Base-by-base conservation (phyloP, 2,113 vertebrate species). In the Cochlearius cochlearius region DNA sequence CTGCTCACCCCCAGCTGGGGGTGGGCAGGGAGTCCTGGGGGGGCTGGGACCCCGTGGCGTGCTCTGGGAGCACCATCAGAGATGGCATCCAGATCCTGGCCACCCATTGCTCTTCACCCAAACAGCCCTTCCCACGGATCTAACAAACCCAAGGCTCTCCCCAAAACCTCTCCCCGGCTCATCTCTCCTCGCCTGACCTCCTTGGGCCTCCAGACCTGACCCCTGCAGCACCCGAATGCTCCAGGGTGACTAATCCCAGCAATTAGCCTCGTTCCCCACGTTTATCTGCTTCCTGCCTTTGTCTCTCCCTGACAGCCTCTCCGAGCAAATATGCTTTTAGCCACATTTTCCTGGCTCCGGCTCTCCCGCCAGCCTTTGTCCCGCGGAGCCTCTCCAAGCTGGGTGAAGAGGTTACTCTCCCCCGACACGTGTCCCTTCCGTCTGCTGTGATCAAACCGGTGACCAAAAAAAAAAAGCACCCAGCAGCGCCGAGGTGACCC, bases 221-320 rank as follows among this genome's bases (percentile, higher is more conserved):
- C 94, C 75, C 81, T 59, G 47, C 22, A 39, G 69, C 78, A 50
- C 58, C 87, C 3, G 4, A 52, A 53, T 11, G 79, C 86, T 86
- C 13, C 7, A 2, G 63, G 84, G 86, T 83, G 86, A 41, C 36
- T 83, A 92, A 96, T 94, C 83, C 89, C 83, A 88, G 79, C 89
- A 96, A 95, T 95, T 69, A 88, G 38, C 92, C 86, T 27, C 29
- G 5, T 83, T 96, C 63, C 52, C 83, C 23, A 30, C 55, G 1
- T 84, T 91, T 69, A 69, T 77, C 91, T 10, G 4, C 93, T 94
- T 90, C 96, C 90, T 95, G 96, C 94, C 96, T 97, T 96, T 96
- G 96, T 96, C 50, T 86, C 5, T 29, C 79, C 5, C n/a, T 52
- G 60, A 87, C 92, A 92, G 74, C 90, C 77, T 12, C 94, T 72